Base-by-base conservation (phyloP, 2,888 invertebrate genomes). In the Oscheius myriophilus region DNA sequence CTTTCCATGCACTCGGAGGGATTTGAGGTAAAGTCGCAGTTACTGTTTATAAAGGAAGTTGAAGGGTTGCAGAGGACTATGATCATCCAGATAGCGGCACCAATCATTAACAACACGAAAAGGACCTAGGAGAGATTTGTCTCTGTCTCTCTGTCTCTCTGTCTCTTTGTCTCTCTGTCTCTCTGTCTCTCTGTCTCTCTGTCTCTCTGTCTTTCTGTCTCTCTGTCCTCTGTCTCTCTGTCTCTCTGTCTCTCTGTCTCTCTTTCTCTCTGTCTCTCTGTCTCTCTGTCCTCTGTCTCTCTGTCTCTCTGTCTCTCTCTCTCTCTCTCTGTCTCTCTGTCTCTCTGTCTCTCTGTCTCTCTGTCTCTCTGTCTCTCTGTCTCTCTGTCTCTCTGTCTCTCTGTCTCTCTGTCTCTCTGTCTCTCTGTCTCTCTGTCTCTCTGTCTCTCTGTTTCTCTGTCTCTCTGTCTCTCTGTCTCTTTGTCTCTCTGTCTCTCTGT, bases 51-150 rank as follows among this genome's bases (percentile, higher is more conserved):
- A 9, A 26, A 33, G 18, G 49, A 49, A 18, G 23, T 26, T 6
- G 7, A 1, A 1, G 46, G 61, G n/a, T 39, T 45, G 39, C 16
- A 49, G 11, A 49, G 33, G 16, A 49, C 61, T 16, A 61, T 7
- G 26, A 49, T 49, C 61, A 61, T 49, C 61, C 61, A 61, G 18
- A 61, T 33, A n/a, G 21, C 26, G n/a, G 33, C 25, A 18, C 61
- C 61, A 9, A 61, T 33, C 16, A 61, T 45, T 21, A 61, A 46
- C 26, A 49, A 16, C 6, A 61, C 49, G 49, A 46, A 61, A 9
- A 61, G 39, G 12, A 18, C 46, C 61, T 61, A 33, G 7, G 43
- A 43, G 23, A 42, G 18, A 18, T 18, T n/a, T 21, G 2, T 41
- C 21, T 18, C 42, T 18, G 43, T 16, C 57, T 49, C 18, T 12